Conservation (phyloP, 2,888 invertebrate genomes). For the Conomelus anceps region DNA sequence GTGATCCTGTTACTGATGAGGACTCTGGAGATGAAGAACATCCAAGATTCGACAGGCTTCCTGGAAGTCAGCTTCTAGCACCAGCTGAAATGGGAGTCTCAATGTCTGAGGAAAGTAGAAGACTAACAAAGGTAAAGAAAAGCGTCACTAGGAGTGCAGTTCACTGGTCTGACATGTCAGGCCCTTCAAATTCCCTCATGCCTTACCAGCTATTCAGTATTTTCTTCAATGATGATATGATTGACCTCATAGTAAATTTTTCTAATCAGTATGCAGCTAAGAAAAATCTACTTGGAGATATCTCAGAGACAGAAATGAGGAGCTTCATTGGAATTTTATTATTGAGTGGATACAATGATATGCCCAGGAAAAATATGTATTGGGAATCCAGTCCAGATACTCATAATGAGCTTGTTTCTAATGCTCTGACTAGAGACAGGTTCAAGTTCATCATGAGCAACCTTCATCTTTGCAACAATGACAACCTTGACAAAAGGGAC, state of each 20-base stretch:
- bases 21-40: too few relatives aligned
- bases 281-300: slow-evolving; percentile 20
- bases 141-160: too few relatives aligned
- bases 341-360: slow-evolving; percentile 15
- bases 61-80: too few relatives aligned
- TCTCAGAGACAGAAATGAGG: slow-evolving; percentile 21
- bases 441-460: slow-evolving; percentile 14
- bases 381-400: slow-evolving; percentile 13
- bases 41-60: too few relatives aligned
- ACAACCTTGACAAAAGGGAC: slow-evolving; percentile 11
- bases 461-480: slow-evolving; percentile 15
- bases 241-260: background rate
- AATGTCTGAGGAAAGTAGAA: too few relatives aligned
- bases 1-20: too few relatives aligned
- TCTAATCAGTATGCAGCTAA: slow-evolving; percentile 27
- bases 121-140: too few relatives aligned
- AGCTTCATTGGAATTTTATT: slow-evolving; percentile 17
- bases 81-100: too few relatives aligned
- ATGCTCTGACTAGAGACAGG: slow-evolving; percentile 2
- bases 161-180: too few relatives aligned
- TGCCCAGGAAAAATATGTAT: slow-evolving; percentile 13
- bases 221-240: slow-evolving; percentile 13
- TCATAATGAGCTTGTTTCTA: slow-evolving; percentile 6
- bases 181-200: too few relatives aligned
- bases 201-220: slow-evolving; percentile 11